Conservation (phyloP, 2,888 invertebrate genomes). For the Polydrusus cervinus region DNA sequence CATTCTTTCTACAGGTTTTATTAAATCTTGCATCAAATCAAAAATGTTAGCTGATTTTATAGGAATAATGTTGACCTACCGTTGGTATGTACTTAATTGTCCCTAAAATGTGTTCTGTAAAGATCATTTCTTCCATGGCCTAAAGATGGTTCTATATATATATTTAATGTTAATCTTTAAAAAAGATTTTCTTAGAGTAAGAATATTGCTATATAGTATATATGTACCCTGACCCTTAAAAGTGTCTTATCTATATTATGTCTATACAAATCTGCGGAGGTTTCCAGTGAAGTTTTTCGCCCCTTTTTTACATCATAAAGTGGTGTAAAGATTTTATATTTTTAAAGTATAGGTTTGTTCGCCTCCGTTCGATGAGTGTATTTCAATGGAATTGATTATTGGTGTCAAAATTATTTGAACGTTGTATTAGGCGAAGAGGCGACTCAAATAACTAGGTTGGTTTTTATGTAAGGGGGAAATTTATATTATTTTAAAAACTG, state of each 20-base stretch:
- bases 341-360: background rate
- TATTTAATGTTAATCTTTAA: constrained; percentile 4
- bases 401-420: too few species aligned
- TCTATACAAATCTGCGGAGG: background rate
- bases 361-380: background rate
- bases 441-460: too few species aligned
- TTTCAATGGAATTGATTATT: background rate
- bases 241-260: constrained; percentile 9
- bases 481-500: too few species aligned
- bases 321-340: too few species aligned
- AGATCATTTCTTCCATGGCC: background rate
- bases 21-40: too few species aligned
- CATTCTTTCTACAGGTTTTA: too few species aligned
- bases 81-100: background rate
- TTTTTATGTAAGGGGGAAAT: too few species aligned
- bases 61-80: too few species aligned
- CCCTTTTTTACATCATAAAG: background rate
- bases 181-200: constrained; percentile 9
- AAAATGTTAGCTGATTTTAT: background rate
- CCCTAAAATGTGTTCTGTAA: background rate
- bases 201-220: background rate
- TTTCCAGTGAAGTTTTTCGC: background rate
- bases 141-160: constrained; percentile 19
- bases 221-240: background rate
- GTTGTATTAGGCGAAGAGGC: too few species aligned